A percentile compares a stretch with the other conserved stretches of the same genome.
These are phyloP conservation scores for Coryphaenoides rupestris DNA, from an alignment of 2,113 vertebrate genomes.

Conservation along the genomic window DNA sequence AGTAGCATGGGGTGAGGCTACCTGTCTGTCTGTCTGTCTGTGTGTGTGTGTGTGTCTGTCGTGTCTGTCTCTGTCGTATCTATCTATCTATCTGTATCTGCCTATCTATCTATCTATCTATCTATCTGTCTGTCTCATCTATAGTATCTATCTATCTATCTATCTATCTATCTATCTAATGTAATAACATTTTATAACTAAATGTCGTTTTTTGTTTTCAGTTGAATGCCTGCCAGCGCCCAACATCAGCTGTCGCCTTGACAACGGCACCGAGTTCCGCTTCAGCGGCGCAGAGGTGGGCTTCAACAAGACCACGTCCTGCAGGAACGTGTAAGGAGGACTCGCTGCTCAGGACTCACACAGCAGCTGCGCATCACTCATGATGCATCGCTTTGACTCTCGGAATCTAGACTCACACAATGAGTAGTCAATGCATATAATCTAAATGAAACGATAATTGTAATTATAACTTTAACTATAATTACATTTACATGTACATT, in stretches of 20 bases:
- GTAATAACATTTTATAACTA: no score
- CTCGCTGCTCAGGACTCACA: background rate
- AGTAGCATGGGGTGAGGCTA: conserved; percentile 87
- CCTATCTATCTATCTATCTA: no score
- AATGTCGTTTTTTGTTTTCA: conserved; percentile 43
- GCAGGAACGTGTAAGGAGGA: conserved; percentile 91
- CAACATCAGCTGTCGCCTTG: conserved; percentile 86
- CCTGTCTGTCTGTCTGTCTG: conserved; percentile 14
- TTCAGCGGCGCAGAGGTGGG: conserved; percentile 87
- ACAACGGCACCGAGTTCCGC: conserved; percentile 79
- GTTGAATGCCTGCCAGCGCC: conserved; percentile 90
- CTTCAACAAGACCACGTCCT: conserved; percentile 84
- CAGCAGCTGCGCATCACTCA: background rate
- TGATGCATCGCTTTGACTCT: background rate
- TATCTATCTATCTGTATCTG: no score
- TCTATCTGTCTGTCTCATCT: background rate
- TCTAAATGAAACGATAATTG: no score
- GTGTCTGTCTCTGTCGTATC: background rate
- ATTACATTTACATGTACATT: no score
- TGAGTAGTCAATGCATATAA: no score
- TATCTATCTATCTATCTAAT: background rate
- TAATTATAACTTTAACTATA: no score
- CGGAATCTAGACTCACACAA: background rate
- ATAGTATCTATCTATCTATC: no score
- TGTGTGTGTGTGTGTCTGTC: conserved; percentile 11